Percentiles rank a stretch among this genome's conserved stretches.
These are phyloP conservation scores for Suricata suricatta DNA, from an alignment of 2,113 vertebrate genomes.

Conservation along the genomic window DNA sequence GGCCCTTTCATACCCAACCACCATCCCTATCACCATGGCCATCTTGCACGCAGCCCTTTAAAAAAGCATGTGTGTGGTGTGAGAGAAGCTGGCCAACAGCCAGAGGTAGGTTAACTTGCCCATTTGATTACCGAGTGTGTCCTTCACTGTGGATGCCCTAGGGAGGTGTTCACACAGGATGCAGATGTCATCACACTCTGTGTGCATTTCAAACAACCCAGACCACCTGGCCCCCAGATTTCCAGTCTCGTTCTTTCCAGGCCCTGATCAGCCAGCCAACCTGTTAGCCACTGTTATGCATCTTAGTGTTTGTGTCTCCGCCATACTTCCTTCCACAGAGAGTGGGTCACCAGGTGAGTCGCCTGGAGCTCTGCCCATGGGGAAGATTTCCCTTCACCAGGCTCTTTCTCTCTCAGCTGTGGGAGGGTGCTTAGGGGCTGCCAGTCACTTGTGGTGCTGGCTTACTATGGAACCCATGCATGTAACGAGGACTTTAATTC, in stretches of 20 bases:
- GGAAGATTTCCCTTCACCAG: not conserved
- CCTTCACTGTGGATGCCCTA: not conserved
- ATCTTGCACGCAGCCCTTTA: not conserved
- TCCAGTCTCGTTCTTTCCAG: not conserved
- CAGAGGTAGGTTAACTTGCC: not conserved
- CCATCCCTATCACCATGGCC: not conserved
- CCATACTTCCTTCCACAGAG: not conserved
- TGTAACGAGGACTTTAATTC: not conserved
- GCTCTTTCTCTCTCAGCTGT: not conserved
- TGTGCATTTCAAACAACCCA: not conserved
- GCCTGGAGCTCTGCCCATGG: not conserved
- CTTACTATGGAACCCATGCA: not conserved
- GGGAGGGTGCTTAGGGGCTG: too few relatives aligned
- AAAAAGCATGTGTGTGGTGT: not conserved
- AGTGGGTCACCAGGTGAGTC: not conserved
- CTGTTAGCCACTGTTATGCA: not conserved
- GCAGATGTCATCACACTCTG: not conserved
- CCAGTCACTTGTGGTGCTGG: not conserved
- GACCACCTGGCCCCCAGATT: not conserved
- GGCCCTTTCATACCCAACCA: not conserved
- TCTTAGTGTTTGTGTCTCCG: not conserved
- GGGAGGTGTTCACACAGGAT: not conserved
- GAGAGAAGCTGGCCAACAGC: not conserved
- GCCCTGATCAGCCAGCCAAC: not conserved
- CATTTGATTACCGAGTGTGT: too few relatives aligned